Evolutionary conservation across 2,888 invertebrate species (phyloP), one percentile per base, ranked within the genome.

Genomic region (Xestia xanthographa): DNA sequence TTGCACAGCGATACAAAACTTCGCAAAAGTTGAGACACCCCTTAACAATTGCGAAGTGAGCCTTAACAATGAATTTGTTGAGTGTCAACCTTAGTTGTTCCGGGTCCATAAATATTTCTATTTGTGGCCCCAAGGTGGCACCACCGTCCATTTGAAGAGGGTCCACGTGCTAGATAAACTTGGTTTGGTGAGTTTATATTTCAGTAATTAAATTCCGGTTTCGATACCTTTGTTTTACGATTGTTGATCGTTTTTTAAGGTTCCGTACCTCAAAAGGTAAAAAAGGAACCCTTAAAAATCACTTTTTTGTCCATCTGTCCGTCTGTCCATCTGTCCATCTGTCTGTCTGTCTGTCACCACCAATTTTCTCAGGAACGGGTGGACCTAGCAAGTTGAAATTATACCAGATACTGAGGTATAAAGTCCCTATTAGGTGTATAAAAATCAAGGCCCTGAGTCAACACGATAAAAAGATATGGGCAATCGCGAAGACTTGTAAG

Each of bases 41-140:
- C 50, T 71, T 71, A 77, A 78, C 70, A 62, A 68, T 8, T 73
- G 72, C 66, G 66, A 74, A 80, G 81, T 76, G 70, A 75, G 69
- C 87, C 85, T 87, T 77, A 83, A 88, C 91, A 89, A 89, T 90
- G 88, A 90, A 91, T 91, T 89, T 79, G 82, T 86, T 74, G 83
- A 90, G 84, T 92, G 92, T 92, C 92, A 91, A 90, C 91, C 88
- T 84, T 77, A 71, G 78, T 84, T 82, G 87, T 86, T 90, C 79
- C 53, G 56, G 82, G 72, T 80, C 89, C 83, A 90, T 92, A 93
- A 92, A 93, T 93, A 92, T 92, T 91, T 92, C 89, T 88, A 89
- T 90, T 90, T 88, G 89, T 70, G 90, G 89, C 72, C 45, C 41
- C 65, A 78, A 87, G 88, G 91, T 88, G 89, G 88, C 73, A 62